These are phyloP conservation scores for Lepidurus arcticus DNA, from an alignment of 1,140 invertebrate genomes.

Conservation along the genomic window DNA sequence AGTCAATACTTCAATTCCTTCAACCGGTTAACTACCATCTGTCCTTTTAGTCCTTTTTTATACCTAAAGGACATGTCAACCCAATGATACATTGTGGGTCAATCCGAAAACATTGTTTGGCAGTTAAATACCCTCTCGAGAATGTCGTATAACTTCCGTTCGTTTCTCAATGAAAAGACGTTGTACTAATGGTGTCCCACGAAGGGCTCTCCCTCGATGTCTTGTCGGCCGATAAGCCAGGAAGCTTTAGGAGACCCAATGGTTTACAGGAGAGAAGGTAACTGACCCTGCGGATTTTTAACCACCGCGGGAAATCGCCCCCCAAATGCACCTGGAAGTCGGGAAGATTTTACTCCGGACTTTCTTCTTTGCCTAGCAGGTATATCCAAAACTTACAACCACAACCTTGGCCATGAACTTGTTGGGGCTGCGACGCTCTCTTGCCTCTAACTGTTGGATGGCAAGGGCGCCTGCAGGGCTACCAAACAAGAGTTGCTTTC, in stretches of 20 bases:
- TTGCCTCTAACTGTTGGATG: not conserved
- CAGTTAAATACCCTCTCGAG: not conserved
- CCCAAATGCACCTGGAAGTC: not conserved
- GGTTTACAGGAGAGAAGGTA: conserved; percentile 5
- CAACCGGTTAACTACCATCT: not conserved
- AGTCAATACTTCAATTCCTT: not conserved
- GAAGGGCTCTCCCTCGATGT: not conserved
- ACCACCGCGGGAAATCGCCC: not conserved
- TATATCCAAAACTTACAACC: not conserved
- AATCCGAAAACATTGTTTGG: not conserved
- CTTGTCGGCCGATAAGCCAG: not conserved
- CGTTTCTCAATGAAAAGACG: not conserved
- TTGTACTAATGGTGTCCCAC: not conserved
- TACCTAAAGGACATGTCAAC: too few species aligned
- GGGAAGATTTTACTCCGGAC: conserved; percentile 1
- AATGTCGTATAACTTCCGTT: conserved; percentile 18
- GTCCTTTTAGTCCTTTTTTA: too few species aligned
- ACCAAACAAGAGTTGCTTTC: not conserved
- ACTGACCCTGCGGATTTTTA: conserved; percentile 21
- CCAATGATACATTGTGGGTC: too few species aligned
- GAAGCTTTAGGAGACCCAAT: conserved; percentile 3
- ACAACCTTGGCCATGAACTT: conserved; percentile 15
- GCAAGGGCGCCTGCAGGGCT: conserved; percentile 5
- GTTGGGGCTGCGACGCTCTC: conserved; percentile 1
- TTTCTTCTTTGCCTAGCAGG: conserved; percentile 13